Evolutionary conservation across 37 sponge, comb jelly and placozoan species (phyloP).

Genomic region (Ianthella basta): DNA sequence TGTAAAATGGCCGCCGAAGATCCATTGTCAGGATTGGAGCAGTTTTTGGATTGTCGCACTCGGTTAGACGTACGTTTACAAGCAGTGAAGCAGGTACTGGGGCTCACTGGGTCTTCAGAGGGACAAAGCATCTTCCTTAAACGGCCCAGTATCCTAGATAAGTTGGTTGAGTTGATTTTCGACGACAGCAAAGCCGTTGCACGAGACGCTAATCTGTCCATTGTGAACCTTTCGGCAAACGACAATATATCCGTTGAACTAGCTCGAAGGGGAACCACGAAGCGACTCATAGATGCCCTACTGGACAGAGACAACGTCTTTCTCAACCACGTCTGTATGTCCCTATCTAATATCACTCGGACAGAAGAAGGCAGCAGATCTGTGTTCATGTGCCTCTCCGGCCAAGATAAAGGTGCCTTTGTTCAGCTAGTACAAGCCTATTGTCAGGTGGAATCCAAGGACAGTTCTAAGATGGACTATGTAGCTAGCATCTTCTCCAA

Average conservation of each 20-base stretch:
- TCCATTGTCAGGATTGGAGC: slow-evolving; percentile 42
- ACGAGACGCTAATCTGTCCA: slow-evolving; percentile 36
- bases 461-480: slow-evolving; percentile 57
- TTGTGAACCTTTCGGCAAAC: slow-evolving; percentile 67
- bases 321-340: slow-evolving; percentile 62
- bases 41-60: slow-evolving; percentile 42
- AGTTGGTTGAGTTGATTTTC: slow-evolving; percentile 41
- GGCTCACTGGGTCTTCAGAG: slow-evolving; percentile 70
- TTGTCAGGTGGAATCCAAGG: slow-evolving; percentile 33
- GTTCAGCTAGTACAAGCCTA: slow-evolving; percentile 61
- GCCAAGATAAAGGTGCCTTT: slow-evolving; percentile 20
- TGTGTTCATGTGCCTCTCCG: slow-evolving; percentile 51
- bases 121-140: slow-evolving; percentile 44
- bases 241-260: slow-evolving; percentile 19
- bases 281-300: slow-evolving; percentile 35
- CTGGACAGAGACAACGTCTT: slow-evolving; percentile 18
- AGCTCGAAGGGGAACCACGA: slow-evolving; percentile 9
- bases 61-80: slow-evolving; percentile 54
- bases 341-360: slow-evolving; percentile 73
- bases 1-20: slow-evolving; percentile 36
- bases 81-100: slow-evolving; percentile 67
- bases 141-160: slow-evolving; percentile 13
- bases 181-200: slow-evolving; percentile 41
- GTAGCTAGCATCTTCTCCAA: slow-evolving; percentile 75
- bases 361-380: slow-evolving; percentile 32